Evolutionary conservation across 2,113 vertebrate genomes (phyloP).

Genomic region (Grantiella picta): DNA sequence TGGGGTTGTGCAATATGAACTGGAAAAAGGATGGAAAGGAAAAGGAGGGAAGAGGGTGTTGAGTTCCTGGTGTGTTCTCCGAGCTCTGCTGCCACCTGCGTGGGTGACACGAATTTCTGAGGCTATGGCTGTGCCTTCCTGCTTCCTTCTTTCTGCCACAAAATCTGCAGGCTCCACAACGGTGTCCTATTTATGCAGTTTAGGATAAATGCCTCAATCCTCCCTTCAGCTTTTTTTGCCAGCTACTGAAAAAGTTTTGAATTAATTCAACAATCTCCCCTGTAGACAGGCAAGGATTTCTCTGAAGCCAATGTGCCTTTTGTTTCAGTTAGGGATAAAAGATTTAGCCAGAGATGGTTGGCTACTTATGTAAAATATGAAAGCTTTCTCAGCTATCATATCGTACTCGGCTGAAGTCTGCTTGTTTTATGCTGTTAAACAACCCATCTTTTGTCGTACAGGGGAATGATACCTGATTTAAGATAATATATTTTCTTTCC

Average conservation of each 20-base stretch:
- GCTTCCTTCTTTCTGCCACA: neutral
- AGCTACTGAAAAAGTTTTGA: neutral
- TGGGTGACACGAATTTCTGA: neutral
- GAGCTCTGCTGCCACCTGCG: rapidly evolving
- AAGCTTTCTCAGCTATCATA: neutral
- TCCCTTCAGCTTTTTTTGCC: neutral
- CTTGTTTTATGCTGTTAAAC: conserved; percentile 29
- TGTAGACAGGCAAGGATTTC: neutral
- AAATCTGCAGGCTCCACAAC: neutral
- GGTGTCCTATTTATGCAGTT: neutral
- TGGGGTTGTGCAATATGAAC: neutral
- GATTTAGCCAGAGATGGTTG: neutral
- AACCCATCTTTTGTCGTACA: neutral
- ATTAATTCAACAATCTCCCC: neutral
- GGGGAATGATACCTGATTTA: conserved; percentile 9
- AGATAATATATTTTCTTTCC: conserved; percentile 30
- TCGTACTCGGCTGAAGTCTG: neutral
- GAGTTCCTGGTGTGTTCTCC: rapidly evolving
- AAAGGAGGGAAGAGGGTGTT: neutral
- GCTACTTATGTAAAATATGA: neutral
- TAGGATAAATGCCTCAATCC: neutral
- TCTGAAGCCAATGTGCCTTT: neutral
- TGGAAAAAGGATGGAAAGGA: neutral
- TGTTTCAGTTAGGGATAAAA: neutral
- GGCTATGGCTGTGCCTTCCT: neutral